Base-by-base conservation (phyloP, 2,888 invertebrate species). In the Anaspis maculata region DNA sequence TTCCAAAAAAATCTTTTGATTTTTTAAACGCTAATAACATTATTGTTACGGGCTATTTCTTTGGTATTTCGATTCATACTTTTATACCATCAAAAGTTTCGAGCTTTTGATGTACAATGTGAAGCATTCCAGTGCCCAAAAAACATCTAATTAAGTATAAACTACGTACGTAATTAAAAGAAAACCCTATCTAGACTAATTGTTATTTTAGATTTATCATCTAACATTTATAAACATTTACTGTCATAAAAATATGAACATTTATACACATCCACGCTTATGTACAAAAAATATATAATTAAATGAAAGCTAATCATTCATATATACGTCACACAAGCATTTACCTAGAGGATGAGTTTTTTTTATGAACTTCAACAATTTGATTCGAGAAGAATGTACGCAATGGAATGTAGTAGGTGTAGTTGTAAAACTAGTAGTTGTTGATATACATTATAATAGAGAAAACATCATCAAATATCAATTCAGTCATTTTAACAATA, bases 81-180 rank as follows among this genome's bases (percentile, higher is more conserved):
- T n/a, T n/a, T n/a, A n/a, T n/a, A n/a, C n/a, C n/a, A n/a, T n/a
- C n/a, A n/a, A n/a, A n/a, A n/a, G n/a, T 14, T 27, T 23, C 15
- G 25, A 30, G 21, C 11, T 29, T 24, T 30, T 13, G 30, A 39
- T 16, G 27, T 36, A 39, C 26, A 30, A 26, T 37, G 34, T 55
- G 56, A 57, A 57, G 55, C 56, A 57, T 55, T 57, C 54, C 56
- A 55, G 56, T 55, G 55, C 54, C 49, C 49, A 37, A 42, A 43
- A 28, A 26, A 39, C 30, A 35, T 37, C n/a, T n/a, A n/a, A n/a
- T n/a, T n/a, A n/a, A n/a, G n/a, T n/a, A n/a, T n/a, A n/a, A n/a
- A n/a, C n/a, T n/a, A n/a, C n/a, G n/a, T n/a, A n/a, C n/a, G n/a
- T n/a, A n/a, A n/a, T n/a, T n/a, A n/a, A n/a, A n/a, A 38, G 34